Conservation (phyloP, 2,888 invertebrate genomes). For the Plagodis pulveraria region DNA sequence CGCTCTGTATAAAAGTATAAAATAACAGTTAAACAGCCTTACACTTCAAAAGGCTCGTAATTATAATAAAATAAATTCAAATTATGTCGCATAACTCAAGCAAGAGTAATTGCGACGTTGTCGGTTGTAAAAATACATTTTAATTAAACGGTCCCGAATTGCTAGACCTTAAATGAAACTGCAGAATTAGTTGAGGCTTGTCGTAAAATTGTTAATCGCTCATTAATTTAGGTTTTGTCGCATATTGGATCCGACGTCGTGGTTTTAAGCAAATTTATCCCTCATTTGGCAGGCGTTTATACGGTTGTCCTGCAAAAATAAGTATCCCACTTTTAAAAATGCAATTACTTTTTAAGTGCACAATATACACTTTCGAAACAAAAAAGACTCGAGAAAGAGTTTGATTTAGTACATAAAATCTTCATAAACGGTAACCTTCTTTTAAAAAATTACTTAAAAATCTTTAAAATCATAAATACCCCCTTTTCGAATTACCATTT, state of each 20-base stretch:
- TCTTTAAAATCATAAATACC: no score
- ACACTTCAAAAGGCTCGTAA: conserved; percentile 15
- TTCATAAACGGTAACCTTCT: no score
- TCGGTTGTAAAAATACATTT: conserved; percentile 27
- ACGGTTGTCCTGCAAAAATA: no score
- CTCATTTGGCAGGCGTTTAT: no score
- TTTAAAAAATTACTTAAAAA: no score
- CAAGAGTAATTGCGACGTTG: conserved; percentile 4
- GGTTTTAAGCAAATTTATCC: neutral
- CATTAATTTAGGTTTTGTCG: conserved; percentile 11
- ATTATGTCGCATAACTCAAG: conserved; percentile 4
- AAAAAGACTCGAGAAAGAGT: no score
- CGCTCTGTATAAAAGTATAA: neutral
- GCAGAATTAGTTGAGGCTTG: conserved; percentile 21
- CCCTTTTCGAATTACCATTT: no score
- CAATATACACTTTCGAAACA: no score
- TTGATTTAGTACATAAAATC: no score
- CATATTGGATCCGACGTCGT: conserved; percentile 9
- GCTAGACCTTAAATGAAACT: conserved; percentile 20
- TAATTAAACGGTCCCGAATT: conserved; percentile 26
- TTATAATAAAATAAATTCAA: conserved; percentile 16
- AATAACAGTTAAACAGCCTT: conserved; percentile 4
- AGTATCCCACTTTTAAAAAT: no score
- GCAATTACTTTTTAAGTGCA: no score
- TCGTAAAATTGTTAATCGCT: conserved; percentile 27